Evolutionary conservation across 2,888 invertebrate genomes (phyloP).

Genomic region (Unio delphinus): DNA sequence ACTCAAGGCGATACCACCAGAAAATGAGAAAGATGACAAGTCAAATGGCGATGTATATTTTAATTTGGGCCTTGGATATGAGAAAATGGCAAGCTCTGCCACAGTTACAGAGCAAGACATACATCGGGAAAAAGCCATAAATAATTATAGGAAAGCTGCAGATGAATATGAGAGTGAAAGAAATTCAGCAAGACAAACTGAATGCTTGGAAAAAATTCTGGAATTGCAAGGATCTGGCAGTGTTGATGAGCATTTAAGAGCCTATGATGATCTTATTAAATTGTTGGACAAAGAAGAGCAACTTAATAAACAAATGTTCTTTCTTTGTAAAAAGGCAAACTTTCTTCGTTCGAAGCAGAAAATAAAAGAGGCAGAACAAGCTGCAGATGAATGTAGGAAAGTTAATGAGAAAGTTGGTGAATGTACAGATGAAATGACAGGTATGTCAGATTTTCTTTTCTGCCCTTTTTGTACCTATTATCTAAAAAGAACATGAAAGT

Average conservation of each 20-base stretch:
- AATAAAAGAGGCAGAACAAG: conserved; percentile 12
- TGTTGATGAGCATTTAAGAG: neutral
- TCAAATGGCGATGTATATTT: conserved; percentile 64
- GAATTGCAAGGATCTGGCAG: conserved; percentile 19
- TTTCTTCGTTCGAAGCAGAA: conserved; percentile 13
- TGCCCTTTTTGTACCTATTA: too few relatives aligned
- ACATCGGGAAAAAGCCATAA: conserved; percentile 39
- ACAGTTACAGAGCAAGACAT: too few relatives aligned
- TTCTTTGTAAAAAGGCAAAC: conserved; percentile 34
- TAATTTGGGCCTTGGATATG: conserved; percentile 62
- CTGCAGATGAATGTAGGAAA: conserved; percentile 29
- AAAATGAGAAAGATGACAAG: conserved; percentile 37
- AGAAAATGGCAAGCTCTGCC: conserved; percentile 25
- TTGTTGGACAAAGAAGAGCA: too few relatives aligned
- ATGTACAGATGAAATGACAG: too few relatives aligned
- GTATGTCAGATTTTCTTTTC: too few relatives aligned
- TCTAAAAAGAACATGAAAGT: too few relatives aligned
- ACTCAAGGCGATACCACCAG: conserved; percentile 50
- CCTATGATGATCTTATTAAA: too few relatives aligned
- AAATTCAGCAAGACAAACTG: conserved; percentile 43
- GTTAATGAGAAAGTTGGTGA: conserved; percentile 12
- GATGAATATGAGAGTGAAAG: conserved; percentile 47
- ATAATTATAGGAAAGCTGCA: conserved; percentile 49
- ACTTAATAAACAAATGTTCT: conserved; percentile 24
- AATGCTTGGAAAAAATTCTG: conserved; percentile 32